These are phyloP conservation scores for Pseudococcus viburni DNA, from an alignment of 2,888 invertebrate species.

Conservation along the genomic window DNA sequence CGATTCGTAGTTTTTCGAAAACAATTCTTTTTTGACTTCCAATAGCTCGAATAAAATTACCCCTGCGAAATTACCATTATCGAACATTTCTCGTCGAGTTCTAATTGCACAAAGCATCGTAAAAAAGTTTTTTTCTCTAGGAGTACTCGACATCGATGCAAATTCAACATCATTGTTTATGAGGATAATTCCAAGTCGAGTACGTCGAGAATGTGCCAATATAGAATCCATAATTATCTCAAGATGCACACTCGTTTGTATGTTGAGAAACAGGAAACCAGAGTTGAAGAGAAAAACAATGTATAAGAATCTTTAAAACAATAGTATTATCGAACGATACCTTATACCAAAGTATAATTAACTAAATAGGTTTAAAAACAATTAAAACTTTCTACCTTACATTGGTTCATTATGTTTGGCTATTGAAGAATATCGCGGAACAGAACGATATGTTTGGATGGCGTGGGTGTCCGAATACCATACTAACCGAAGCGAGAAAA, in stretches of 20 bases:
- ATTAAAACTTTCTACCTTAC: slow-evolving; percentile 50
- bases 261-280: slow-evolving; percentile 47
- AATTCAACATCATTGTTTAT: neutral
- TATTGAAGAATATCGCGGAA: slow-evolving; percentile 50
- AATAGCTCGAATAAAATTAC: neutral
- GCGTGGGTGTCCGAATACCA: slow-evolving; percentile 7
- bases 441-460: neutral
- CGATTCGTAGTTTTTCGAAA: neutral
- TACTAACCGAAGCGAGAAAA: slow-evolving; percentile 4
- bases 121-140: neutral
- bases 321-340: slow-evolving; percentile 44
- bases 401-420: neutral
- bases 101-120: neutral
- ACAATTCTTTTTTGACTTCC: neutral
- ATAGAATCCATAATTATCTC: slow-evolving; percentile 31
- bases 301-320: slow-evolving; percentile 38
- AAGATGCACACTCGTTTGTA: neutral
- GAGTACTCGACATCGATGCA: neutral
- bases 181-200: slow-evolving; percentile 18
- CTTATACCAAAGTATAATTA: slow-evolving; percentile 32
- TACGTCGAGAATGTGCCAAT: slow-evolving; percentile 32
- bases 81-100: neutral
- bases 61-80: neutral
- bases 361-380: slow-evolving; percentile 41
- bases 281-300: slow-evolving; percentile 11